These are phyloP conservation scores for Gallirallus australis DNA, from an alignment of 2,797 vertebrate species.

Conservation along the genomic window DNA sequence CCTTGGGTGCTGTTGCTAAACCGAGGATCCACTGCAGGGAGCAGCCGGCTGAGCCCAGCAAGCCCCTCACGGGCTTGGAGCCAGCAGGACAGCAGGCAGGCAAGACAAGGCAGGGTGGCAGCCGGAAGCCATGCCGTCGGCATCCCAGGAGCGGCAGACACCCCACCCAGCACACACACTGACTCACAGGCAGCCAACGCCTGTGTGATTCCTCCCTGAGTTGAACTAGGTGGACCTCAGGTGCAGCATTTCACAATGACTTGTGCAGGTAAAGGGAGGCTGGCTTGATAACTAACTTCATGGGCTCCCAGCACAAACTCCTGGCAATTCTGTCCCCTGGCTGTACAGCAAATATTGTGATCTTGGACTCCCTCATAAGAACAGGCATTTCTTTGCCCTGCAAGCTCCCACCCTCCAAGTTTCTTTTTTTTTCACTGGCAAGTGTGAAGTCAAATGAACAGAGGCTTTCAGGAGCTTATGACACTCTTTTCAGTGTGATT, in stretches of 20 bases:
- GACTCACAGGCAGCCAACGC: constrained; percentile 13
- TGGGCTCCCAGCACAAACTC: background rate
- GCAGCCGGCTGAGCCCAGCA: background rate
- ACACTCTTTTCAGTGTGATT: background rate
- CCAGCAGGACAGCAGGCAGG: background rate
- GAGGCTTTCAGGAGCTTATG: background rate
- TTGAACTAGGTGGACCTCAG: background rate
- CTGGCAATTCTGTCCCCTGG: background rate
- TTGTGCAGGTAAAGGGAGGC: background rate
- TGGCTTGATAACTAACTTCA: background rate
- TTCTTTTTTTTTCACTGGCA: background rate
- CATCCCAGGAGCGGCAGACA: constrained; percentile 1
- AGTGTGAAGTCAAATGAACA: background rate
- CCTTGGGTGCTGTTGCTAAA: background rate
- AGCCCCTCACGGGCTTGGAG: background rate
- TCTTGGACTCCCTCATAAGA: background rate
- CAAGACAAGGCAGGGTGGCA: constrained; percentile 20
- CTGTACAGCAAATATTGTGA: background rate
- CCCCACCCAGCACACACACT: background rate
- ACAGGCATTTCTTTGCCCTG: background rate
- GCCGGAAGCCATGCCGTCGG: constrained; percentile 4
- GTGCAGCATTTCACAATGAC: rapidly evolving
- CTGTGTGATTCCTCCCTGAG: background rate
- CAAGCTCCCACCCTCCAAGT: background rate
- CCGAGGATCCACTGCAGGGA: background rate